phyloP scores from a whole-genome alignment of 2,113 vertebrate genomes.

The Geococcyx californianus region DNA sequence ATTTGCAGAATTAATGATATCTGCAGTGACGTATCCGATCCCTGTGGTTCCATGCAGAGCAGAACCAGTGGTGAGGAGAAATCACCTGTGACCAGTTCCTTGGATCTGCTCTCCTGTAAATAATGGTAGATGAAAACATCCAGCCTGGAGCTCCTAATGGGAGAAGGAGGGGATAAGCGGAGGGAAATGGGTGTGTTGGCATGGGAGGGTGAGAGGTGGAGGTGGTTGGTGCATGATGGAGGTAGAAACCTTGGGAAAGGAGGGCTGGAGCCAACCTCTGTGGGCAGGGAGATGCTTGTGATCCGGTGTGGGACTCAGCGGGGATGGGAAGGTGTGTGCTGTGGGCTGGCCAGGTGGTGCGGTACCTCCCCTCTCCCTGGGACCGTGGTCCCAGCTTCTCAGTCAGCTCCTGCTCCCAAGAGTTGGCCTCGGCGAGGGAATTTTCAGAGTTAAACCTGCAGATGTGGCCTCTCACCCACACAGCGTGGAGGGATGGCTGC shows the following conservation, averaged over 20 bases:
- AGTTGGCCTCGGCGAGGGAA: neutral
- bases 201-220: neutral
- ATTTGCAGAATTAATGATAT: slow-evolving; percentile 50
- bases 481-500: neutral
- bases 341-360: fast-evolving
- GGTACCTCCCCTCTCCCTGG: neutral
- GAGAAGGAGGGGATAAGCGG: neutral
- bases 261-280: neutral
- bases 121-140: slow-evolving; percentile 61
- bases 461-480: neutral
- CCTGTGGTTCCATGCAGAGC: neutral
- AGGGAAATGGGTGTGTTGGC: neutral
- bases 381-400: neutral
- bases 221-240: fast-evolving
- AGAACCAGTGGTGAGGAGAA: neutral
- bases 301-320: fast-evolving
- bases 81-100: slow-evolving; percentile 5
- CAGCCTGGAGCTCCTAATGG: slow-evolving; percentile 27
- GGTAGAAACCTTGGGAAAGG: neutral
- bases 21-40: slow-evolving; percentile 10
- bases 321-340: neutral
- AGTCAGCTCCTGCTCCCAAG: fast-evolving
- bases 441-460: neutral
- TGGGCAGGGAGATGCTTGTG: neutral
- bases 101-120: slow-evolving; percentile 35